Conservation (phyloP, 2,888 invertebrate species). For the Bimastos eiseni region DNA sequence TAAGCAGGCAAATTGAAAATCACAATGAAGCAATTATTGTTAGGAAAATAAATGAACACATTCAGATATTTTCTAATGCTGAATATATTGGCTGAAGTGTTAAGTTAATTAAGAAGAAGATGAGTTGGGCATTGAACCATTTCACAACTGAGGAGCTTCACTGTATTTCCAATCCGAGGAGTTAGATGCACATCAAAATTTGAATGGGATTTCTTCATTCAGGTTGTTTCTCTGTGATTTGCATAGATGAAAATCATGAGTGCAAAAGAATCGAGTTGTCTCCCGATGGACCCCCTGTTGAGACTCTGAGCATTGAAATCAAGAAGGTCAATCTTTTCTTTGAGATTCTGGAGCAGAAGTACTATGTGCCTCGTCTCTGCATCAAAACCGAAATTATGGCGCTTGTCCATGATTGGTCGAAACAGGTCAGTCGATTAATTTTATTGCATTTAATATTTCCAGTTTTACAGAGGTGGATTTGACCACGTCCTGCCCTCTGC, state of each 20-base stretch:
- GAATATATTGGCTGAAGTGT: no score
- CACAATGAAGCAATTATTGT: no score
- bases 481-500: no score
- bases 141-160: no score
- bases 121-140: no score
- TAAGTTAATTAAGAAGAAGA: no score
- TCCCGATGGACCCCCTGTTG: slow-evolving; percentile 59
- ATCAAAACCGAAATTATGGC: slow-evolving; percentile 68
- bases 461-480: no score
- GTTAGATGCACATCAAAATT: no score
- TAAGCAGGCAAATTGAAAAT: no score
- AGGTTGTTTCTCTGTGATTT: slow-evolving; percentile 7
- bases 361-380: slow-evolving; percentile 66
- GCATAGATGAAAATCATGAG: neutral
- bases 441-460: neutral
- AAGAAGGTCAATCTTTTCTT: slow-evolving; percentile 71
- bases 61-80: no score
- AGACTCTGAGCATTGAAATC: slow-evolving; percentile 66
- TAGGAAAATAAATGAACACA: no score
- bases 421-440: slow-evolving; percentile 57
- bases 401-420: slow-evolving; percentile 73
- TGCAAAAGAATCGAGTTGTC: neutral
- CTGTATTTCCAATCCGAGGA: no score
- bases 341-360: slow-evolving; percentile 67
- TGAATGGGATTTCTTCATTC: neutral